Evolutionary conservation across 2,888 invertebrate species (phyloP).

Genomic region (Aelia acuminata): DNA sequence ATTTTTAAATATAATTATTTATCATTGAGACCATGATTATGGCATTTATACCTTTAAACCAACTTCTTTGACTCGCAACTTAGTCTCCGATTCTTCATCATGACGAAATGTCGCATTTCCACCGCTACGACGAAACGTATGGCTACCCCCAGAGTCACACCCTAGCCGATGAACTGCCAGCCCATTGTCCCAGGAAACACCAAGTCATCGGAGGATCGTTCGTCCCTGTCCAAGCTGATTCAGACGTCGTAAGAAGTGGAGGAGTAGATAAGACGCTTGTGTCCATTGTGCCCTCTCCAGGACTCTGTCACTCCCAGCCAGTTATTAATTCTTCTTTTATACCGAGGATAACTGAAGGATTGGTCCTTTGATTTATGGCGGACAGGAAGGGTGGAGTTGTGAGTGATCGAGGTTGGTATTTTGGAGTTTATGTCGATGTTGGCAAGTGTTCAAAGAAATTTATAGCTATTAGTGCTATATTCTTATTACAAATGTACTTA

Average conservation of each 20-base stretch:
- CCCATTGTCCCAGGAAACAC: neutral
- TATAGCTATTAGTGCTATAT: neutral
- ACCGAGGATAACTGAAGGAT: neutral
- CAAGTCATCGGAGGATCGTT: constrained; percentile 48
- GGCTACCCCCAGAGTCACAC: constrained; percentile 30
- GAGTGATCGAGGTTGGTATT: neutral
- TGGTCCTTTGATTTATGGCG: constrained; percentile 35
- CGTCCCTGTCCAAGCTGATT: constrained; percentile 41
- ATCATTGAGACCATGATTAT: too few species aligned
- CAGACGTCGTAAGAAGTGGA: constrained; percentile 26
- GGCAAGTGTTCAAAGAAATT: neutral
- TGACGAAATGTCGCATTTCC: constrained; percentile 8
- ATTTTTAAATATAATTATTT: too few species aligned
- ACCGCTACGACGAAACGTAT: neutral
- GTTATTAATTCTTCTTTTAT: constrained; percentile 47
- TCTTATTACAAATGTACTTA: too few species aligned
- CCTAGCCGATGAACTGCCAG: constrained; percentile 28
- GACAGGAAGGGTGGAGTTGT: neutral
- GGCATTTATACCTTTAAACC: too few species aligned
- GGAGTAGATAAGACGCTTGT: constrained; percentile 38
- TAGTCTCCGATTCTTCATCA: neutral
- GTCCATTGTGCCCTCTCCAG: constrained; percentile 41
- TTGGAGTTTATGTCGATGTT: neutral
- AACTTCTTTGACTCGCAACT: too few species aligned
- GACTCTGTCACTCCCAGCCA: neutral